Conservation (phyloP, 2,888 invertebrate species). For the Melipona bicolor region DNA sequence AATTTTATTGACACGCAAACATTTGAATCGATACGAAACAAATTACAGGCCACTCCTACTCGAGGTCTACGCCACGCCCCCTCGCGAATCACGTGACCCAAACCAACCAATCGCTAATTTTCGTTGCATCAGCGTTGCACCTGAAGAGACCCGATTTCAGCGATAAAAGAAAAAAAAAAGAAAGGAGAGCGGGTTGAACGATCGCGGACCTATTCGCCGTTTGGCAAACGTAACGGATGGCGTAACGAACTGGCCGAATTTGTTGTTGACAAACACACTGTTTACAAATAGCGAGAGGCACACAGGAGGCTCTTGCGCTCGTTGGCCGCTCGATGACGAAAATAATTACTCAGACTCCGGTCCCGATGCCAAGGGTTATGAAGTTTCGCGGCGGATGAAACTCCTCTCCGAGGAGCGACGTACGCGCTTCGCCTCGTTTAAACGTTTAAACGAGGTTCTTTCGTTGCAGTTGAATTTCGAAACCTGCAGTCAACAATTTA, state of each 20-base stretch:
- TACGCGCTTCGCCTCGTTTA: neutral
- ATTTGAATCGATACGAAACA: too few relatives aligned
- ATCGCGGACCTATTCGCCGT: constrained; percentile 57
- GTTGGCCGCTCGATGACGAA: constrained; percentile 62
- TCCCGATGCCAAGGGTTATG: constrained; percentile 63
- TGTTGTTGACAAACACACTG: constrained; percentile 71
- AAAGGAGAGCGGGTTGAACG: constrained; percentile 66
- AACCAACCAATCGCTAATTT: too few relatives aligned
- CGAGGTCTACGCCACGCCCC: too few relatives aligned
- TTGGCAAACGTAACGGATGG: constrained; percentile 63
- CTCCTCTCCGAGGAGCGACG: neutral
- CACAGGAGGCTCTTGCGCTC: constrained; percentile 24
- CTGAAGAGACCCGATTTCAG: too few relatives aligned
- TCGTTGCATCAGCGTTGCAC: too few relatives aligned
- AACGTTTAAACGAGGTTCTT: too few relatives aligned
- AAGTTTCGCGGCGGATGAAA: constrained; percentile 27
- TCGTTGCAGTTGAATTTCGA: too few relatives aligned
- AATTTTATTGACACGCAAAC: too few relatives aligned
- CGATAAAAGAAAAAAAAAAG: neutral
- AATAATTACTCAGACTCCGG: constrained; percentile 62
- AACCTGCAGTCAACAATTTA: too few relatives aligned
- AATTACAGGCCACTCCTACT: too few relatives aligned
- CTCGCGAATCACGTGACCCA: too few relatives aligned
- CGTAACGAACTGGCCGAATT: constrained; percentile 57
- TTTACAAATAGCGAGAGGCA: constrained; percentile 67